A percentile compares a stretch with the other conserved stretches of the same genome.
phyloP scores from a whole-genome alignment of 2,888 invertebrate genomes.

The Adelognathus sp. region DNA sequence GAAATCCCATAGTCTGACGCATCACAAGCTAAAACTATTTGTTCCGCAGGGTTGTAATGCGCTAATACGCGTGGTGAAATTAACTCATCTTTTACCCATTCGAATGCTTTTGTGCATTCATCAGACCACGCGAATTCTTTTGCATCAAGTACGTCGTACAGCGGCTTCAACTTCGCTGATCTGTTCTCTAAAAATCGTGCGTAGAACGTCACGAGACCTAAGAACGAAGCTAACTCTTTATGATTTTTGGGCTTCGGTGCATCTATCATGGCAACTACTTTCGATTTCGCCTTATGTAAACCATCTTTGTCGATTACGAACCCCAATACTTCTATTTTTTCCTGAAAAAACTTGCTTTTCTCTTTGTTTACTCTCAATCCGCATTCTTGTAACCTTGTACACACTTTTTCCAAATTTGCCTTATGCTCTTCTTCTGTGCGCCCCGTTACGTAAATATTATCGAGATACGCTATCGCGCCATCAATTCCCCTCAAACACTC shows the following conservation, averaged over 20 bases:
- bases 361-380: constrained; percentile 58
- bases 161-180: constrained; percentile 61
- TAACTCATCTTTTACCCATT: constrained; percentile 60
- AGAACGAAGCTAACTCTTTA: constrained; percentile 62
- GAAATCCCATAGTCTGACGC: constrained; percentile 72
- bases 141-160: constrained; percentile 64
- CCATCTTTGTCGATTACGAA: constrained; percentile 63
- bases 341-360: constrained; percentile 62
- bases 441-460: constrained; percentile 63
- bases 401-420: constrained; percentile 49
- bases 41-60: constrained; percentile 44
- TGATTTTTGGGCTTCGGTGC: constrained; percentile 58
- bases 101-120: constrained; percentile 65
- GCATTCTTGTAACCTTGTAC: constrained; percentile 56
- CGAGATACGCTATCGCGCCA: constrained; percentile 60
- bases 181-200: constrained; percentile 69
- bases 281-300: constrained; percentile 59
- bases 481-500: constrained; percentile 61
- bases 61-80: constrained; percentile 46
- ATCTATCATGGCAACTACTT: constrained; percentile 60
- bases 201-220: constrained; percentile 72
- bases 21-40: constrained; percentile 65
- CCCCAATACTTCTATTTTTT: constrained; percentile 64
- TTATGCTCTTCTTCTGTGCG: constrained; percentile 51
- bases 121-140: constrained; percentile 64